Evolutionary conservation across 1,140 invertebrate species (phyloP).

Genomic region (Forficula auricularia): DNA sequence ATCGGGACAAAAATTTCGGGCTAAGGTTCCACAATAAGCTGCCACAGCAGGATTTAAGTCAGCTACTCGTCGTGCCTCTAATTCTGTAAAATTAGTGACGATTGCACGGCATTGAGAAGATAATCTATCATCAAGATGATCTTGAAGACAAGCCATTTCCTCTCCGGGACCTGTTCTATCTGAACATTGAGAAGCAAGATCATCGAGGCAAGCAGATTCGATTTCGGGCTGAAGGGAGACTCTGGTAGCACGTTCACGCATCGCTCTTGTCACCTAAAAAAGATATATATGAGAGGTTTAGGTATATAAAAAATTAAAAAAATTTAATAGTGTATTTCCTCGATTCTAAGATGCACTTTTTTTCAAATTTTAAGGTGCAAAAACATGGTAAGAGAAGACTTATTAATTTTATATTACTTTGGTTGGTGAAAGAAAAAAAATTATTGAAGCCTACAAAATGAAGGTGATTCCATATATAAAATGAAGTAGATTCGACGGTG

Average conservation of each 20-base stretch:
- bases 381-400: too few relatives aligned
- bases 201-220: conserved; percentile 72
- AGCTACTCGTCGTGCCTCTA: conserved; percentile 58
- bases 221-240: conserved; percentile 89
- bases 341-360: background rate
- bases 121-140: conserved; percentile 47
- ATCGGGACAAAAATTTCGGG: conserved; percentile 12
- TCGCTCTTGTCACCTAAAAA: conserved; percentile 38
- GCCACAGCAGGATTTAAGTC: conserved; percentile 46
- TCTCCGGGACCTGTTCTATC: conserved; percentile 67
- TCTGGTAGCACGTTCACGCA: conserved; percentile 77
- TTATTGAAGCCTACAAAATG: too few relatives aligned
- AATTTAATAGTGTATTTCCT: conserved; percentile 15
- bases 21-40: conserved; percentile 1
- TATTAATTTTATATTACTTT: too few relatives aligned
- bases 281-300: too few relatives aligned
- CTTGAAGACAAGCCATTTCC: conserved; percentile 85
- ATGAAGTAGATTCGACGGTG: too few relatives aligned
- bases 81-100: conserved; percentile 77
- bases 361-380: background rate
- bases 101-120: conserved; percentile 43
- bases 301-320: conserved; percentile 28
- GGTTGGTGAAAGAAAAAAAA: too few relatives aligned
- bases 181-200: conserved; percentile 66
- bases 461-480: too few relatives aligned